These are phyloP conservation scores for Cryptus viduatorius DNA, from an alignment of 2,888 invertebrate genomes.

Conservation along the genomic window DNA sequence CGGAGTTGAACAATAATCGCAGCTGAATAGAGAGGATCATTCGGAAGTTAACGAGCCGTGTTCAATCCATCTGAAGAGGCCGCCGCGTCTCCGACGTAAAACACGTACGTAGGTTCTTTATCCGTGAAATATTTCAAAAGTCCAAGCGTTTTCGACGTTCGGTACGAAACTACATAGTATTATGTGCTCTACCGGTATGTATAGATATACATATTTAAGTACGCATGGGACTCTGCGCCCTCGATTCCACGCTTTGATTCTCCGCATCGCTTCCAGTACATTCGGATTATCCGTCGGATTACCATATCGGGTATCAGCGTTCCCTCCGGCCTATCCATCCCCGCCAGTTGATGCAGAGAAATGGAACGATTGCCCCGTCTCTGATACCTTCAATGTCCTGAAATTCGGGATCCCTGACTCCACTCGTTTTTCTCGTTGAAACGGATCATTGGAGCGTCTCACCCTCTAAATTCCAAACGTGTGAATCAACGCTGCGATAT, in stretches of 20 bases:
- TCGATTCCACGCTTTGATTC: slow-evolving; percentile 40
- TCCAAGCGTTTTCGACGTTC: slow-evolving; percentile 24
- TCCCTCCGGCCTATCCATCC: slow-evolving; percentile 34
- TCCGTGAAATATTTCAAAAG: slow-evolving; percentile 14
- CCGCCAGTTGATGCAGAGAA: slow-evolving; percentile 9
- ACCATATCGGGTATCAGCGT: slow-evolving; percentile 58
- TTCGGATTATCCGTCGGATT: slow-evolving; percentile 62
- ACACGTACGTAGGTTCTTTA: neutral
- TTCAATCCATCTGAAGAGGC: slow-evolving; percentile 36
- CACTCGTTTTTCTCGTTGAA: neutral
- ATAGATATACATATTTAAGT: slow-evolving; percentile 1
- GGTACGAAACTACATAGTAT: neutral
- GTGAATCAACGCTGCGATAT: neutral
- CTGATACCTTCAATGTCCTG: neutral
- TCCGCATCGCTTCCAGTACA: slow-evolving; percentile 45
- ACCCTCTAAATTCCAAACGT: slow-evolving; percentile 2
- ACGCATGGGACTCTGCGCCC: neutral
- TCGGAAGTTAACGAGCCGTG: slow-evolving; percentile 25
- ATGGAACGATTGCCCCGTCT: slow-evolving; percentile 42
- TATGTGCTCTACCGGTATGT: neutral
- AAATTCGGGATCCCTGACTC: slow-evolving; percentile 12
- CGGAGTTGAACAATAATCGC: slow-evolving; percentile 11
- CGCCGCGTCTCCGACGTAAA: neutral
- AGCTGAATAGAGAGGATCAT: slow-evolving; percentile 42
- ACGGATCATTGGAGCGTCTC: neutral